Percentiles rank a stretch among this genome's conserved stretches.
Conservation (phyloP, 2,797 vertebrate species). For the Danio albolineatus region DNA sequence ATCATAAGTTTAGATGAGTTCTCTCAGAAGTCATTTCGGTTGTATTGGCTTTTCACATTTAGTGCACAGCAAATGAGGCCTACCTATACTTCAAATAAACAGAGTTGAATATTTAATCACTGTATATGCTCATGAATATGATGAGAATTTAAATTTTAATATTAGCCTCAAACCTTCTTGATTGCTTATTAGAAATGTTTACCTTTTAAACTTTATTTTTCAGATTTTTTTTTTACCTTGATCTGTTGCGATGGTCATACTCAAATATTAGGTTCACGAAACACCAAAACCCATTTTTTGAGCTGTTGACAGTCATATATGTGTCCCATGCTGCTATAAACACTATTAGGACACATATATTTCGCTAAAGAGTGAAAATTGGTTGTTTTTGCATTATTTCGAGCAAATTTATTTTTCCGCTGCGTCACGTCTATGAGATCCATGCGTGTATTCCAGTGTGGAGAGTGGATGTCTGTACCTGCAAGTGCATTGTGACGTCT, state of each 20-base stretch:
- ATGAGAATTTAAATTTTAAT: constrained; percentile 5
- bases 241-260: not conserved
- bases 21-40: not conserved
- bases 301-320: too few species aligned
- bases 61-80: not conserved
- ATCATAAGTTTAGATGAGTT: constrained; percentile 11
- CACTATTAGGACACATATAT: too few species aligned
- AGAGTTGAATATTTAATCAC: constrained; percentile 28
- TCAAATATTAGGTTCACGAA: too few species aligned
- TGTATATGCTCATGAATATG: constrained; percentile 15
- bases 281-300: too few species aligned
- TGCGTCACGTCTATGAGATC: too few species aligned
- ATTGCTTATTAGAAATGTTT: constrained; percentile 9
- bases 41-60: constrained; percentile 13
- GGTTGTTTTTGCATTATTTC: too few species aligned
- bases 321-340: too few species aligned
- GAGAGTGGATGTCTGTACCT: too few species aligned
- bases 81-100: constrained; percentile 7
- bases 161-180: not conserved
- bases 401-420: too few species aligned
- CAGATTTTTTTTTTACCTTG: not conserved
- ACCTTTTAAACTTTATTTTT: not conserved
- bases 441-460: too few species aligned
- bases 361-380: too few species aligned
- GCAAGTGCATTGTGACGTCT: too few species aligned